Evolutionary conservation across 2,113 vertebrate genomes (phyloP).

Genomic region (Grammomys surdaster): DNA sequence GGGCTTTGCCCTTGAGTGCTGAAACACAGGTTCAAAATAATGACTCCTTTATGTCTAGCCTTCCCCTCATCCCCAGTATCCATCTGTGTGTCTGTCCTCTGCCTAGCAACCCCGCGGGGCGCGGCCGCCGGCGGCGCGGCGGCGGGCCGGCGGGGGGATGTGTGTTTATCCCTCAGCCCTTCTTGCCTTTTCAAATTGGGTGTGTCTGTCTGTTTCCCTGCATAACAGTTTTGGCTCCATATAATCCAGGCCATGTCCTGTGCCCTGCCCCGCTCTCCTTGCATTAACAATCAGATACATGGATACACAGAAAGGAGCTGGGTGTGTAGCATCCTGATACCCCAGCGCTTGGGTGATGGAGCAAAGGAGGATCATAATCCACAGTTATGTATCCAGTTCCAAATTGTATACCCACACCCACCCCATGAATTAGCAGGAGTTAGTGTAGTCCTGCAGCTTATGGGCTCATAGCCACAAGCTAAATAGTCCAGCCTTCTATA

Average conservation of each 20-base stretch:
- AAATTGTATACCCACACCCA: too few species aligned
- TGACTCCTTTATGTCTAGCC: not conserved
- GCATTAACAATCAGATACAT: not conserved
- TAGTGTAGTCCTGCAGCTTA: not conserved
- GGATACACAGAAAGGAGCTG: not conserved
- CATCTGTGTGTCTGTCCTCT: not conserved
- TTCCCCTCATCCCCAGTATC: not conserved
- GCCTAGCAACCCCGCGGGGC: not conserved
- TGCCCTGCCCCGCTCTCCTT: not conserved
- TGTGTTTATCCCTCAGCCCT: not conserved
- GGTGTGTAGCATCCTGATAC: not conserved
- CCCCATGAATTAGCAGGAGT: not conserved
- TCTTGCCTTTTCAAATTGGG: not conserved
- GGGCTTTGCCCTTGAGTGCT: not conserved
- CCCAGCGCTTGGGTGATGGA: not conserved
- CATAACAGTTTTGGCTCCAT: not conserved
- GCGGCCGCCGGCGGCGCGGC: too few species aligned
- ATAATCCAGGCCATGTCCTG: not conserved
- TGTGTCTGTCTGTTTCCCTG: constrained; percentile 32
- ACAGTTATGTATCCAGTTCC: not conserved
- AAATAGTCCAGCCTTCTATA: not conserved
- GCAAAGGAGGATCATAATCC: not conserved
- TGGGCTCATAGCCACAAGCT: not conserved
- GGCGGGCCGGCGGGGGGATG: too few species aligned
- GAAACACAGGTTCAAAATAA: not conserved